phyloP scores from a whole-genome alignment of 1,140 invertebrate genomes.

The Cydia amplana region DNA sequence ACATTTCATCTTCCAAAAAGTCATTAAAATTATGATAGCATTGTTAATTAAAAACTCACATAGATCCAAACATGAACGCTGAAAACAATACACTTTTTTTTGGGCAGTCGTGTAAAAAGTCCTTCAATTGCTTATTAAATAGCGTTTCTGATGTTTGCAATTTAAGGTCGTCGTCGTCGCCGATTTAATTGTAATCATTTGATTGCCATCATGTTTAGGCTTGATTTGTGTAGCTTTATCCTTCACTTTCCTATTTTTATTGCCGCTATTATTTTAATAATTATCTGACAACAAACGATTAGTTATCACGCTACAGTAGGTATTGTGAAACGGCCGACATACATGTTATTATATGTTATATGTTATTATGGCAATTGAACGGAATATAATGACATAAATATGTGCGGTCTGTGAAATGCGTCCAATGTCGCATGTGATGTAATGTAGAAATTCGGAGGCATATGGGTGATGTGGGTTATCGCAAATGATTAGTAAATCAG shows the following conservation, averaged over 20 bases:
- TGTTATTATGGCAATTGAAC: slow-evolving; percentile 31
- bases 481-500: not conserved
- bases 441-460: slow-evolving; percentile 6
- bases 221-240: too few relatives aligned
- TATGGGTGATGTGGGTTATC: not conserved
- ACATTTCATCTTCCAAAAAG: too few relatives aligned
- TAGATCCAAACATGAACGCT: too few relatives aligned
- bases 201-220: too few relatives aligned
- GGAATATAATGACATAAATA: slow-evolving; percentile 30
- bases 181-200: too few relatives aligned
- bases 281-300: slow-evolving; percentile 10
- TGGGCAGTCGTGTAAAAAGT: too few relatives aligned
- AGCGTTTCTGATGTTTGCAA: too few relatives aligned
- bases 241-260: not conserved
- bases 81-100: too few relatives aligned
- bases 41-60: too few relatives aligned
- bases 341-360: slow-evolving; percentile 17
- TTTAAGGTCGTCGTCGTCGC: too few relatives aligned
- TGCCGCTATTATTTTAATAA: not conserved
- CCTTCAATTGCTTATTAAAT: too few relatives aligned
- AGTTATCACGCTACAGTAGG: slow-evolving; percentile 24
- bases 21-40: too few relatives aligned
- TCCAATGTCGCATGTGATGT: slow-evolving; percentile 22
- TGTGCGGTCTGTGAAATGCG: slow-evolving; percentile 12
- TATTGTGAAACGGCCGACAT: not conserved